Evolutionary conservation across 2,888 invertebrate species (phyloP), one percentile per base, ranked within the genome.

Genomic region (Norana najaformis): DNA sequence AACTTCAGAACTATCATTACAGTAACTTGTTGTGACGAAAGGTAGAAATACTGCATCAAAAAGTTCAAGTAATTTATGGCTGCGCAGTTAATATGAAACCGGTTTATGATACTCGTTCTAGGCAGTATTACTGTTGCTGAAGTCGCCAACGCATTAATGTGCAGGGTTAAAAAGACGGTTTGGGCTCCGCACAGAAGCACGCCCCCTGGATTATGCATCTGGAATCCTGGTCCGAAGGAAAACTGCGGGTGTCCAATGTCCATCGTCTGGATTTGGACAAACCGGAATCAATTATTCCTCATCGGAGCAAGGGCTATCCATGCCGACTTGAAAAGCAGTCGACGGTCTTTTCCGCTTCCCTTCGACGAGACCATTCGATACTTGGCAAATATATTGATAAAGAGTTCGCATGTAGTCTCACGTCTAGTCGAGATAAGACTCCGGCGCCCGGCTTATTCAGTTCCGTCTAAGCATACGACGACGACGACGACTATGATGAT

Each of bases 331-430:
- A 69, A 69, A 69, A n/a, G 69, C 69, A 69, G 69, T 69, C 69
- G 69, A n/a, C 69, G 69, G 69, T 69, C 69, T 69, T 69, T 69
- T 69, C 69, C 69, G 69, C 16, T n/a, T 69, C 11, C 23, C 11
- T 16, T 13, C 69, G 69, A 11, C 69, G 5, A 30, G n/a, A 69
- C n/a, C 30, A 69, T 69, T 69, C 69, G 69, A 69, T 69, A 69
- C 69, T 69, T n/a, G 69, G 69, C n/a, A 69, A 69, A 69, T 69
- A 69, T 69, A 69, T 69, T 69, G 69, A 69, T 69, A 69, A 69
- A 69, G 30, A 69, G 69, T 69, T 69, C 69, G 69, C 69, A 69
- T 69, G 69, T 69, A n/a, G 69, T 69, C 69, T 30, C 69, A 69
- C 69, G 69, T 69, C 8, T n/a, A 69, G 30, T 69, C 69, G 69